Conservation (phyloP, 1,140 invertebrate genomes). For the Wasmannia auropunctata region DNA sequence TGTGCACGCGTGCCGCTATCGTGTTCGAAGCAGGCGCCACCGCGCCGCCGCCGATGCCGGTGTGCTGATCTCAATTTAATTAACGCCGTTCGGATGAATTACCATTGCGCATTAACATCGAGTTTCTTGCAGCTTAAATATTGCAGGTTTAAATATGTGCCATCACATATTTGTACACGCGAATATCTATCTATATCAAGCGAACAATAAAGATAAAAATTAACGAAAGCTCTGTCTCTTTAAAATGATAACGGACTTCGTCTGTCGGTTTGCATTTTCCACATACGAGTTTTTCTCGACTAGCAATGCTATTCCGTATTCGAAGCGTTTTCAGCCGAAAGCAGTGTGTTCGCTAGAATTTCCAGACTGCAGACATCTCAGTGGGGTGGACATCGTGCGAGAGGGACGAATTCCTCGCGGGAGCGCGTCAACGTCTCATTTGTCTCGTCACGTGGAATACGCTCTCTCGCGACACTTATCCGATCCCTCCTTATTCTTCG, state of each 20-base stretch:
- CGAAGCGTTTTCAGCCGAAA: neutral
- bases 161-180: neutral
- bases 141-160: neutral
- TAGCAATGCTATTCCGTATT: no score
- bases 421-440: constrained; percentile 49
- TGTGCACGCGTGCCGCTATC: constrained; percentile 21
- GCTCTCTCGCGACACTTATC: constrained; percentile 10
- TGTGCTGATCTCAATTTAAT: constrained; percentile 62
- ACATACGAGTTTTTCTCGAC: neutral
- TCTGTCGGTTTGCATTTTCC: neutral
- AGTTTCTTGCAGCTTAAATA: neutral
- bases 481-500: neutral
- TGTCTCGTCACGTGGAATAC: constrained; percentile 44
- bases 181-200: neutral
- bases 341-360: neutral
- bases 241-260: neutral
- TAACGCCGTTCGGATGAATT: constrained; percentile 48
- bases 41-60: no score
- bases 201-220: neutral
- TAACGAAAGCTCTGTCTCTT: no score
- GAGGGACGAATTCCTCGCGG: constrained; percentile 5
- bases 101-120: neutral
- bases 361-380: no score
- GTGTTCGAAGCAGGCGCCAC: neutral
- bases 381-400: neutral